Conservation (phyloP, 1,140 invertebrate genomes). For the Megalopta genalis region DNA sequence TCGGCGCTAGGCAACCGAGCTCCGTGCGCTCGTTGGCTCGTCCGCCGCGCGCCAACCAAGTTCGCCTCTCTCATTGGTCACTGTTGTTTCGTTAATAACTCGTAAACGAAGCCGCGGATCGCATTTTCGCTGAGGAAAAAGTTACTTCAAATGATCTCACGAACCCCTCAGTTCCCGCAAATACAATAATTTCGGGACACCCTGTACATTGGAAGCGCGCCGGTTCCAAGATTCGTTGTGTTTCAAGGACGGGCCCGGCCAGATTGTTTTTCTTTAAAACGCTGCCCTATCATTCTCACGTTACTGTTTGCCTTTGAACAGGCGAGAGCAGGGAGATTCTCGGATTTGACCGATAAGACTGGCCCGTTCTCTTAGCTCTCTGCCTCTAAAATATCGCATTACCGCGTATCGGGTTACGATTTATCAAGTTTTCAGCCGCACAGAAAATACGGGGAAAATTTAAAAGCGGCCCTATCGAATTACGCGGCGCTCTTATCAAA, state of each 20-base stretch:
- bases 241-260: constrained; percentile 40
- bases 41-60: no score
- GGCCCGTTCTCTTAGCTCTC: constrained; percentile 62
- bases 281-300: constrained; percentile 59
- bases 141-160: no score
- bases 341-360: constrained; percentile 66
- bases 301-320: constrained; percentile 61
- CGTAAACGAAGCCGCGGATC: no score
- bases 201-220: neutral
- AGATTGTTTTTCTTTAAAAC: constrained; percentile 66
- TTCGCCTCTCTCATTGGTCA: no score
- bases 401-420: constrained; percentile 57
- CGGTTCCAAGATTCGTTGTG: constrained; percentile 7
- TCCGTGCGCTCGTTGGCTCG: no score
- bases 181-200: no score
- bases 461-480: constrained; percentile 59
- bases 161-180: no score
- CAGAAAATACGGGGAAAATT: no score
- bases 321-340: constrained; percentile 54
- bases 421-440: constrained; percentile 65
- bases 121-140: no score
- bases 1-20: no score
- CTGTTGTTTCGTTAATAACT: no score
- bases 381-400: constrained; percentile 60
- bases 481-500: constrained; percentile 49